phyloP scores from a whole-genome alignment of 2,113 vertebrate genomes.

The Chaetura pelagica region DNA sequence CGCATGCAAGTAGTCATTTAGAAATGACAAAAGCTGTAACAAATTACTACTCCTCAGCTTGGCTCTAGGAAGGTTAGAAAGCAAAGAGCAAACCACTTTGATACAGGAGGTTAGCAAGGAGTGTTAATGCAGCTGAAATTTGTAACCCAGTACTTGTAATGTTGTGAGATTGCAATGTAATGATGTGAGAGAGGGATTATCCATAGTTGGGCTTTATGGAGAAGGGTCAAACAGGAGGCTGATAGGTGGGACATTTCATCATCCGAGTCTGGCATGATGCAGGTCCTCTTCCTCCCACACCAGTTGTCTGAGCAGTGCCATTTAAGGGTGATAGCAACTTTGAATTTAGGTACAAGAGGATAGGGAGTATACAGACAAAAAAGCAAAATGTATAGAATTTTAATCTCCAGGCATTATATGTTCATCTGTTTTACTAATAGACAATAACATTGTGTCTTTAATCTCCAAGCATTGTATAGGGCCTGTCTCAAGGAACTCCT shows the following conservation, averaged over 20 bases:
- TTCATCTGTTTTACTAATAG: background rate
- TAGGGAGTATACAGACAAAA: background rate
- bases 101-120: background rate
- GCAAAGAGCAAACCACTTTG: background rate
- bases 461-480: background rate
- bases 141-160: background rate
- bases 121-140: background rate
- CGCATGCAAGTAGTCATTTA: background rate
- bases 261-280: background rate
- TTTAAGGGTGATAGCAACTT: background rate
- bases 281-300: background rate
- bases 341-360: background rate
- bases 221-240: background rate
- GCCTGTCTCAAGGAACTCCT: background rate
- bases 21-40: slow-evolving; percentile 16
- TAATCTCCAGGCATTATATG: background rate
- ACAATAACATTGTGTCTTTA: background rate
- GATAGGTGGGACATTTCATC: background rate
- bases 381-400: background rate
- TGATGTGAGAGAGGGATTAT: background rate
- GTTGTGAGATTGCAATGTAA: too few species aligned
- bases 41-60: background rate
- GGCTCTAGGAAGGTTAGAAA: background rate
- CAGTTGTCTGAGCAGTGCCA: background rate
- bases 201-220: background rate